phyloP scores from a whole-genome alignment of 2,797 vertebrate genomes.

The Ficedula albicollis region DNA sequence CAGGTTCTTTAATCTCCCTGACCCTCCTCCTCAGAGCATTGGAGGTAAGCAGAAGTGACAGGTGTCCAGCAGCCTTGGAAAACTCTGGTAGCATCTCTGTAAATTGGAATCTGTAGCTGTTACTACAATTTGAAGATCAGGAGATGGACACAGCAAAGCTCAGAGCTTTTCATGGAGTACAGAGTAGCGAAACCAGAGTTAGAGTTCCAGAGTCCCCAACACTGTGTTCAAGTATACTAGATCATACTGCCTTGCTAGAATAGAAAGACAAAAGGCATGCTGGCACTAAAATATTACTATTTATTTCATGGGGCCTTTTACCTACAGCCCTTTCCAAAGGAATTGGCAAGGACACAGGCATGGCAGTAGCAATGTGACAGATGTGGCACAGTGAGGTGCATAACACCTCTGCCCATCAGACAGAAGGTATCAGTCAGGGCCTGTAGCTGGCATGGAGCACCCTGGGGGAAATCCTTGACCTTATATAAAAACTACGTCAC shows the following conservation, averaged over 20 bases:
- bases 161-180: neutral
- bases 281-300: neutral
- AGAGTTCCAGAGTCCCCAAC: neutral
- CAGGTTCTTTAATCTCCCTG: neutral
- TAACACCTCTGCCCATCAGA: neutral
- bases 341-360: neutral
- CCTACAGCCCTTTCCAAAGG: neutral
- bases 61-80: neutral
- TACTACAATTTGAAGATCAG: neutral
- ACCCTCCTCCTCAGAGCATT: neutral
- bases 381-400: fast-evolving
- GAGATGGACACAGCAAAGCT: neutral
- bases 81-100: neutral
- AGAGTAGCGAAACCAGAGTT: neutral
- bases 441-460: neutral
- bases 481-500: neutral
- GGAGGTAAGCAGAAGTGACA: neutral
- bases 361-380: neutral
- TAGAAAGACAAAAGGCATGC: neutral
- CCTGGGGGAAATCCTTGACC: neutral
- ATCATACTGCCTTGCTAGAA: neutral
- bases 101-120: neutral
- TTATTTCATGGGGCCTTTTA: neutral
- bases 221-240: neutral
- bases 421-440: fast-evolving